Evolutionary conservation across 2,797 vertebrate genomes (phyloP).

Genomic region (Vultur gryphus): DNA sequence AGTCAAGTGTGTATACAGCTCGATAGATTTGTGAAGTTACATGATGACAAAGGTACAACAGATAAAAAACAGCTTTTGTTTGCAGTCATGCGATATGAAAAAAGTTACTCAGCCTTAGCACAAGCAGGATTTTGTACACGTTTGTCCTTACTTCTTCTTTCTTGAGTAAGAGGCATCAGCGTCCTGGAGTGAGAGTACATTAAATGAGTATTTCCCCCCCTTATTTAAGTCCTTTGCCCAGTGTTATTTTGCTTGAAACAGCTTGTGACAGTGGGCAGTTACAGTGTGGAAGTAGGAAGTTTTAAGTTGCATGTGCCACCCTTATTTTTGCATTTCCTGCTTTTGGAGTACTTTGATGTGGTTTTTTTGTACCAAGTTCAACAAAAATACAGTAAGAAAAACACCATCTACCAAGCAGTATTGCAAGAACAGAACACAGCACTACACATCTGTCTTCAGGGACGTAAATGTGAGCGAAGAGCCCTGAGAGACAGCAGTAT

Average conservation of each 20-base stretch:
- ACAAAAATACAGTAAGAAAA: not conserved
- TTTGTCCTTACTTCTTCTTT: conserved; percentile 68
- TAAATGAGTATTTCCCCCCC: not conserved
- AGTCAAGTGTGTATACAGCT: not conserved
- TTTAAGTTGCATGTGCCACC: not conserved
- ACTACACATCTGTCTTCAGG: fast-evolving
- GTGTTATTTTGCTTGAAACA: not conserved
- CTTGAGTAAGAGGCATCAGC: conserved; percentile 85
- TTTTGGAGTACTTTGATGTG: not conserved
- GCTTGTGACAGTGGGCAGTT: not conserved
- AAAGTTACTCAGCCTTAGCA: not conserved
- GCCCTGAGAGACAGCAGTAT: not conserved
- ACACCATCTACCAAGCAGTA: not conserved
- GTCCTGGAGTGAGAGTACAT: conserved; percentile 75
- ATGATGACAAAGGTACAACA: not conserved
- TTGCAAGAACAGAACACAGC: not conserved
- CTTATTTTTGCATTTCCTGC: not conserved
- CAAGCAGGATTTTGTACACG: not conserved
- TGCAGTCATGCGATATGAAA: not conserved
- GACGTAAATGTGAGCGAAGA: fast-evolving
- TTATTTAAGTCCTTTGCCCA: not conserved
- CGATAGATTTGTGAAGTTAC: not conserved
- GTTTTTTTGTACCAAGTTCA: not conserved
- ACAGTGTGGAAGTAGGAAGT: not conserved
- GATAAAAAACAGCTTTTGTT: not conserved